phyloP scores from a whole-genome alignment of 2,797 vertebrate species.

The Phrynocephalus vlangalii region DNA sequence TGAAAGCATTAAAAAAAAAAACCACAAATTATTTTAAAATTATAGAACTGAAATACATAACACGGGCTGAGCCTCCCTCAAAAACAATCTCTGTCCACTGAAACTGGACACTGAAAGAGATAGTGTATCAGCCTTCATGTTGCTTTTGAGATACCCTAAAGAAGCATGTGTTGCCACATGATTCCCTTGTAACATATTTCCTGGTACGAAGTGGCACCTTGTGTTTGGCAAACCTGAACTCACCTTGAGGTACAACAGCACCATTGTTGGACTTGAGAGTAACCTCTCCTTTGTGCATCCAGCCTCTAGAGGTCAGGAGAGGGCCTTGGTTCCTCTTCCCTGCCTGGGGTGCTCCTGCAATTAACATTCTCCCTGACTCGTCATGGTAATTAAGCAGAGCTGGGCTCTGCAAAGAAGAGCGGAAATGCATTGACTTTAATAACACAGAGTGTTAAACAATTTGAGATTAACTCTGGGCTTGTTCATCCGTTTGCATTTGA shows the following conservation, averaged over 20 bases:
- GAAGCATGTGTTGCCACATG: too few relatives aligned
- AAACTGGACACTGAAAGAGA: too few relatives aligned
- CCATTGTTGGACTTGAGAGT: neutral
- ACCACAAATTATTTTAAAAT: neutral
- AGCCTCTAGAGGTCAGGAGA: constrained; percentile 86
- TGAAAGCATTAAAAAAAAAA: neutral
- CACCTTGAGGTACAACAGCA: neutral
- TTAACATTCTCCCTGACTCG: constrained; percentile 77
- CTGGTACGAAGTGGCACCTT: neutral
- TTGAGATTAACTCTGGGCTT: constrained; percentile 79
- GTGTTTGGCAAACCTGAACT: neutral
- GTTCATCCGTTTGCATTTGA: constrained; percentile 77
- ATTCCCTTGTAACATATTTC: too few relatives aligned
- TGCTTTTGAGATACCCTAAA: too few relatives aligned
- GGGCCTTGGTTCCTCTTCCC: constrained; percentile 62
- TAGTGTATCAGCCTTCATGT: too few relatives aligned
- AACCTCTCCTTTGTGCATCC: constrained; percentile 49
- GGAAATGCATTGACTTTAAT: constrained; percentile 81
- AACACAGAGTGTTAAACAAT: constrained; percentile 80
- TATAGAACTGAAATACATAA: too few relatives aligned
- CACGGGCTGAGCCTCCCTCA: too few relatives aligned
- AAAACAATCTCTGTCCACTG: too few relatives aligned
- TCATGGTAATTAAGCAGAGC: constrained; percentile 78
- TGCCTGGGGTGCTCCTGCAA: neutral
- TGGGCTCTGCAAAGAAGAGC: constrained; percentile 74